Evolutionary conservation across 2,888 invertebrate genomes (phyloP), one percentile per base, ranked within the genome.

Genomic region (Epinotia bilunana): DNA sequence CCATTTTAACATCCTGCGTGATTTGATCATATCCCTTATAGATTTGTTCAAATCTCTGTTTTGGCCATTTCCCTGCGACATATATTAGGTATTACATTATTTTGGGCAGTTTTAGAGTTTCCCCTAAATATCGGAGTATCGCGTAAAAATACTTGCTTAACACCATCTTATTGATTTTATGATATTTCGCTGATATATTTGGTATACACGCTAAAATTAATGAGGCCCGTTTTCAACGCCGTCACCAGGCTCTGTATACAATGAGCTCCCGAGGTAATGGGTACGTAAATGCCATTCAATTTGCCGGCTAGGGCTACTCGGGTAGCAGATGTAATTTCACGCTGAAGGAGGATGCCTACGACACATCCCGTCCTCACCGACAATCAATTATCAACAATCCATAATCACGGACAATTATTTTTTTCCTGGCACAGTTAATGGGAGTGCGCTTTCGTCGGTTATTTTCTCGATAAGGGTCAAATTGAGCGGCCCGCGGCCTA

Each of bases 401-500:
- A 90, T 92, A 91, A 92, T 91, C 90, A 91, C 87, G 80, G 88
- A 90, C 89, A 90, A 90, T 91, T 90, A 91, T 85, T 91, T 91
- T 91, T 91, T 92, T 90, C 89, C 88, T 81, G 83, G 81, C 79
- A 83, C 86, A 87, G 83, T 86, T 90, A 91, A 90, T 90, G 89
- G 87, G 88, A 85, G 84, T 87, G 83, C 85, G 88, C 88, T 91
- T 91, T 91, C 88, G 88, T 89, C 87, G 86, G 89, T 90, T 88
- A 90, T 91, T 91, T 91, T 91, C 90, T 90, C 88, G 90, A 91
- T 92, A 92, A 91, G 91, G 90, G 90, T 90, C 90, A 90, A 91
- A 90, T 90, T 90, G 89, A 88, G 83, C 84, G 82, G 91, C 90
- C 90, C 81, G 90, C 88, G 90, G 91, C 89, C 87, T 88, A 88